Conservation (phyloP, 2,797 vertebrate genomes). For the Vespertilio murinus region DNA sequence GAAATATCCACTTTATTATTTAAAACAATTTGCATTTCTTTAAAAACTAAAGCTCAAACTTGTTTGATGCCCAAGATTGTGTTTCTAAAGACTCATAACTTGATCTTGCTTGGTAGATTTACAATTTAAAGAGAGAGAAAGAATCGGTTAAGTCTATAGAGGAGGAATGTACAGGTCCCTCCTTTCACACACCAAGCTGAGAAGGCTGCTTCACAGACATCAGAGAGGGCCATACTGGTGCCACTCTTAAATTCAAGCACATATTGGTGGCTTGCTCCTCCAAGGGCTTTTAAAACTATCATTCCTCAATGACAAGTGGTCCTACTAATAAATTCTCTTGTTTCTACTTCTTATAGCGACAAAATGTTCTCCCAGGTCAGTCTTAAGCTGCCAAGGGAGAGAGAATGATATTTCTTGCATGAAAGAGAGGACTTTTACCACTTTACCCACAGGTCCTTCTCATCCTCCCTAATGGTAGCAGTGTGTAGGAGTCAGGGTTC, state of each 20-base stretch:
- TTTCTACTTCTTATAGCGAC: neutral
- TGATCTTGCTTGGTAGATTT: neutral
- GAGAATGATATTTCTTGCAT: neutral
- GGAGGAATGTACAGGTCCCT: neutral
- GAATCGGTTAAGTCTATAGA: neutral
- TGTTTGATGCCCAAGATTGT: neutral
- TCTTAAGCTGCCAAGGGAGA: neutral
- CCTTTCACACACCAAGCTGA: neutral
- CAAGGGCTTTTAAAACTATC: neutral
- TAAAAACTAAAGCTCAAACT: constrained; percentile 33
- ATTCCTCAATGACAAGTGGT: neutral
- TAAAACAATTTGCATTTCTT: neutral
- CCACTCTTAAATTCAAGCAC: neutral
- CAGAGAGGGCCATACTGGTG: neutral
- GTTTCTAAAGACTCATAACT: neutral
- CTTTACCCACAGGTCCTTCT: neutral
- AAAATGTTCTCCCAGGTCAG: neutral
- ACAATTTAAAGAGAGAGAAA: neutral
- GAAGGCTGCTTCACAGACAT: neutral
- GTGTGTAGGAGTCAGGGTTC: neutral
- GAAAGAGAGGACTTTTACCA: neutral
- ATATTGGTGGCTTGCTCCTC: neutral
- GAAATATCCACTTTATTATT: constrained; percentile 16
- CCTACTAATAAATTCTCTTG: neutral
- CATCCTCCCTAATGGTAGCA: neutral